phyloP scores from a whole-genome alignment of 1,140 invertebrate genomes.

The Agrilus planipennis region DNA sequence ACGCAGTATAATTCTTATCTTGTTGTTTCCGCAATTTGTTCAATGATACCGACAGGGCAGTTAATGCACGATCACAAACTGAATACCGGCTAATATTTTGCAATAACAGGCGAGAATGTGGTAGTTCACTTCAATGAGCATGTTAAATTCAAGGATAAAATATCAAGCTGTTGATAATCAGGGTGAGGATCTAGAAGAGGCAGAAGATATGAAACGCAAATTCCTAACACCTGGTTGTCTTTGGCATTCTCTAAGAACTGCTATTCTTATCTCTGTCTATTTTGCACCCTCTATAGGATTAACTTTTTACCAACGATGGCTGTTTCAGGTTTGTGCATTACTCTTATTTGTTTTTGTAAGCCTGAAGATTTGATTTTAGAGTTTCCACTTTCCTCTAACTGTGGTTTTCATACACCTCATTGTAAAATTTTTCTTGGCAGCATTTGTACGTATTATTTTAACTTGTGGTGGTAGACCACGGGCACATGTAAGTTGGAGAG shows the following conservation, averaged over 20 bases:
- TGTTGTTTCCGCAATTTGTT: no score
- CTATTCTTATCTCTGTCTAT: conserved; percentile 61
- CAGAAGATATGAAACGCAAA: conserved; percentile 22
- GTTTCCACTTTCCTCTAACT: conserved; percentile 67
- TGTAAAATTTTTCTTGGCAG: conserved; percentile 69
- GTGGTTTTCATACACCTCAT: conserved; percentile 76
- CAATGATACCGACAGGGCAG: no score
- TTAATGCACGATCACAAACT: conserved; percentile 3
- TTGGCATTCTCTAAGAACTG: conserved; percentile 31
- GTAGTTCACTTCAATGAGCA: conserved; percentile 12
- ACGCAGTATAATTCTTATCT: no score
- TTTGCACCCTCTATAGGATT: conserved; percentile 84
- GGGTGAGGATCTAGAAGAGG: conserved; percentile 18
- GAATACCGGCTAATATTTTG: background rate
- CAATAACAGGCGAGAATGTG: background rate
- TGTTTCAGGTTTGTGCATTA: conserved; percentile 58
- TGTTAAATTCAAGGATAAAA: conserved; percentile 23
- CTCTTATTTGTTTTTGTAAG: conserved; percentile 10
- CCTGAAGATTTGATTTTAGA: conserved; percentile 41
- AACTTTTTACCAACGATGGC: conserved; percentile 94
- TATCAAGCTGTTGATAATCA: conserved; percentile 20
- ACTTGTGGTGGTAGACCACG: conserved; percentile 47
- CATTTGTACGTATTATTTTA: conserved; percentile 49
- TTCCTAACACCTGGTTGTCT: conserved; percentile 24
- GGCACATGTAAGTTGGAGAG: conserved; percentile 54